Base-by-base conservation (phyloP, 2,113 vertebrate genomes). In the Opisthocomus hoazin region DNA sequence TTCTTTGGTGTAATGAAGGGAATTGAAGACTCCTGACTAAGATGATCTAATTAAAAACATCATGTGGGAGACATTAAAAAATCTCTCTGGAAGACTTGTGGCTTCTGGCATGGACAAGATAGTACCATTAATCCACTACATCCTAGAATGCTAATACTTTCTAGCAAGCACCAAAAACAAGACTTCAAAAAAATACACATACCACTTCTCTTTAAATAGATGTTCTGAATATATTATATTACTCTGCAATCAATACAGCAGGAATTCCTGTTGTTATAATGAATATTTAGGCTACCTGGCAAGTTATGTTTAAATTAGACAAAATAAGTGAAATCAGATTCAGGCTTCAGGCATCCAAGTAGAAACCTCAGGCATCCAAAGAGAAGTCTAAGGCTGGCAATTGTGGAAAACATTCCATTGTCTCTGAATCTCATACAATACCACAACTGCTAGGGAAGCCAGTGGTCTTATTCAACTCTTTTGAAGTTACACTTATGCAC, bases 211-310 rank as follows among this genome's bases (percentile, higher is more conserved):
- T 90, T 83, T 53, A 68, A 82, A 68, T 5, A 39, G 57, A n/a
- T 45, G 9, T 60, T 93, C 43, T 36, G 36, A 85, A 64, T 41
- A 65, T 48, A 81, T 29, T 54, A 6, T 39, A 53, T 73, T 82
- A 32, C 17, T 73, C 39, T 76, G n/a, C 37, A 87, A 76, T 54
- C 26, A 81, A 54, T 60, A 64, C 17, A 53, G 12, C 29, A 50
- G 39, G 54, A 73, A 9, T 41, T 70, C 24, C n/a, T 74, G 16
- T 6, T 70, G 39, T 21, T 79, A 37, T 29, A 56, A 85, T 50
- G 8, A 82, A 53, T 57, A 70, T 76, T 93, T 87, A 46, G 11
- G 68, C 6, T 39, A 36, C 0, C 0, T 0, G 1, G 27, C 2
- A 69, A 82, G 26, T 63, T 80, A 46, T 16, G 4, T 83, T 69